These are phyloP conservation scores for Desmophyllum pertusum DNA, from an alignment of 92 coral and sea anemone genomes.

Conservation along the genomic window DNA sequence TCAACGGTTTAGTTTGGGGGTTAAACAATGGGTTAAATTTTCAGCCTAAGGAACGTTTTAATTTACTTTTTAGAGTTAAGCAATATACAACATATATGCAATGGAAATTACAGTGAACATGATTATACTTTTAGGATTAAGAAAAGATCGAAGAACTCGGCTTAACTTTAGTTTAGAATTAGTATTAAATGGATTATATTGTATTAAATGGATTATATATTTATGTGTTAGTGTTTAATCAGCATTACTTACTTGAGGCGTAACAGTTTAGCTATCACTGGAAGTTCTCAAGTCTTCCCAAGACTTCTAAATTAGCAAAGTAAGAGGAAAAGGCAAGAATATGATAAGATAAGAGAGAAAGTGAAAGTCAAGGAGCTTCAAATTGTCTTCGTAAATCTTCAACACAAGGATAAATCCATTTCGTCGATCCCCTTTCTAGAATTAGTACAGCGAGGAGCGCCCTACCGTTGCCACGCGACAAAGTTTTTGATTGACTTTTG, in stretches of 20 bases:
- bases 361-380: neutral
- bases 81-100: too few relatives aligned
- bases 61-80: too few relatives aligned
- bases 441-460: too few relatives aligned
- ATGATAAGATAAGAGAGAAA: neutral
- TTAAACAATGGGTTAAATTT: neutral
- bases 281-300: constrained; percentile 22
- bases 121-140: too few relatives aligned
- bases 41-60: neutral
- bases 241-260: constrained; percentile 29
- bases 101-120: too few relatives aligned
- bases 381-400: too few relatives aligned
- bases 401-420: too few relatives aligned
- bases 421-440: too few relatives aligned
- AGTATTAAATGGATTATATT: neutral
- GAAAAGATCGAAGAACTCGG: neutral
- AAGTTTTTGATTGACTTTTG: too few relatives aligned
- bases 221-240: neutral
- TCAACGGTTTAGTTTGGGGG: neutral
- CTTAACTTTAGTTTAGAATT: neutral
- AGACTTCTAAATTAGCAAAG: constrained; percentile 25
- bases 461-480: too few relatives aligned
- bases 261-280: constrained; percentile 15
- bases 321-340: neutral
- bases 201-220: neutral